Percentiles rank a stretch among this genome's conserved stretches.
Conservation (phyloP, 2,113 vertebrate genomes). For the Stigmatopora nigra region DNA sequence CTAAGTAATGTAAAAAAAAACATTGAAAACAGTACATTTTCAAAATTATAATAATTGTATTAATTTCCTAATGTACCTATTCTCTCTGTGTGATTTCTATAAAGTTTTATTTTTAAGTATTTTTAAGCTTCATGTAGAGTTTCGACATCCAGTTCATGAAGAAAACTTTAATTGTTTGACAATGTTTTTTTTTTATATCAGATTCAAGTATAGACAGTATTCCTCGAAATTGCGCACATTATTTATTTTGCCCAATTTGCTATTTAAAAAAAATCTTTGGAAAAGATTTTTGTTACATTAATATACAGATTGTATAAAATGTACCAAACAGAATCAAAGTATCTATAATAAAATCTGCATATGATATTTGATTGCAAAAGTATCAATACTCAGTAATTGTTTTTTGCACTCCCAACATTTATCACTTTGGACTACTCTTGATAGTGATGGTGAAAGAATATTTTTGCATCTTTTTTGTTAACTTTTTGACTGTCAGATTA, state of each 20-base stretch:
- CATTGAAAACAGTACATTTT: neutral
- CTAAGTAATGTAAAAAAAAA: neutral
- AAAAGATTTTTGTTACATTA: too few relatives aligned
- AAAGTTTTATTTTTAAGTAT: neutral
- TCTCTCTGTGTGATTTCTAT: neutral
- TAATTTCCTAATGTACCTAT: neutral
- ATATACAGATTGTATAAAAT: too few relatives aligned
- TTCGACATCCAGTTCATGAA: slow-evolving; percentile 17
- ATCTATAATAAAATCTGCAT: too few relatives aligned
- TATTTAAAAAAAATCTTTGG: neutral
- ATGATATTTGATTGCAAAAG: too few relatives aligned
- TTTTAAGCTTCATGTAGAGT: slow-evolving; percentile 2
- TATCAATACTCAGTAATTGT: too few relatives aligned
- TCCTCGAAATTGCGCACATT: neutral
- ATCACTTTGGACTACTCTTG: too few relatives aligned
- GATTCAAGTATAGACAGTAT: neutral
- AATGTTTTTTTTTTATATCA: neutral
- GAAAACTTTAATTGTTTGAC: neutral
- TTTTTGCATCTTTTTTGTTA: too few relatives aligned
- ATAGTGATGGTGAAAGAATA: too few relatives aligned
- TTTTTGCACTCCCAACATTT: too few relatives aligned
- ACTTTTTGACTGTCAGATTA: too few relatives aligned
- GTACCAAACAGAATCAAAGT: too few relatives aligned
- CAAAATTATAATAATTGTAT: neutral
- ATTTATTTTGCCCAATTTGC: neutral